Evolutionary conservation across 2,888 invertebrate species (phyloP).

Genomic region (Miltochrista miniata): DNA sequence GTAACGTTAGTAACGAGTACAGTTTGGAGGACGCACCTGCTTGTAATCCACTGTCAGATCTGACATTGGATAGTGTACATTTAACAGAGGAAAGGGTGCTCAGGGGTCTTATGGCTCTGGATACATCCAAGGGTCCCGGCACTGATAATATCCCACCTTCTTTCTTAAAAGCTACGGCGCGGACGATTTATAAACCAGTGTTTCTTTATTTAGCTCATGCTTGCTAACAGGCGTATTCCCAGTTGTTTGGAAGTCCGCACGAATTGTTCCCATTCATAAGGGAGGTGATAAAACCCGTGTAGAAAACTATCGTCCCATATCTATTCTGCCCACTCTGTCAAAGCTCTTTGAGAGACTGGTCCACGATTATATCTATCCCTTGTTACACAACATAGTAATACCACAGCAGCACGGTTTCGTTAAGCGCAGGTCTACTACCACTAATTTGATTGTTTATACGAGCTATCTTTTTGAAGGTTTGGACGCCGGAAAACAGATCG

Average conservation of each 20-base stretch:
- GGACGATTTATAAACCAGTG: not conserved
- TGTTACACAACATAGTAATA: not conserved
- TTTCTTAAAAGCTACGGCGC: too few species aligned
- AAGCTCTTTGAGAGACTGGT: conserved; percentile 4
- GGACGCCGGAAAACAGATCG: not conserved
- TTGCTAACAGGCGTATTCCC: not conserved
- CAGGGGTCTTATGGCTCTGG: too few species aligned
- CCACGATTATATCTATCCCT: not conserved
- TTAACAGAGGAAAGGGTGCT: too few species aligned
- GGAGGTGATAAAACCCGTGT: not conserved
- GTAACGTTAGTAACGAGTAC: too few species aligned
- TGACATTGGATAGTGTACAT: too few species aligned
- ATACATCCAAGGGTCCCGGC: too few species aligned
- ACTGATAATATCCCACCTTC: not conserved
- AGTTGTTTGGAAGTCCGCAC: not conserved
- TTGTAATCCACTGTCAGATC: too few species aligned
- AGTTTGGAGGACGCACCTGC: too few species aligned
- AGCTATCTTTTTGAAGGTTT: not conserved
- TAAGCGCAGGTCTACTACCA: not conserved
- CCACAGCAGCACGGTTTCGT: conserved; percentile 1
- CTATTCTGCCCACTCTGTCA: not conserved
- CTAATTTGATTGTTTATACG: not conserved
- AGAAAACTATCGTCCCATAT: not conserved
- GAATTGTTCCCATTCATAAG: not conserved
- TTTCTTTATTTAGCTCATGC: not conserved